Percentiles rank a stretch among this genome's conserved stretches.
These are phyloP conservation scores for Etheostoma perlongum DNA, from an alignment of 2,797 vertebrate genomes.

Conservation along the genomic window DNA sequence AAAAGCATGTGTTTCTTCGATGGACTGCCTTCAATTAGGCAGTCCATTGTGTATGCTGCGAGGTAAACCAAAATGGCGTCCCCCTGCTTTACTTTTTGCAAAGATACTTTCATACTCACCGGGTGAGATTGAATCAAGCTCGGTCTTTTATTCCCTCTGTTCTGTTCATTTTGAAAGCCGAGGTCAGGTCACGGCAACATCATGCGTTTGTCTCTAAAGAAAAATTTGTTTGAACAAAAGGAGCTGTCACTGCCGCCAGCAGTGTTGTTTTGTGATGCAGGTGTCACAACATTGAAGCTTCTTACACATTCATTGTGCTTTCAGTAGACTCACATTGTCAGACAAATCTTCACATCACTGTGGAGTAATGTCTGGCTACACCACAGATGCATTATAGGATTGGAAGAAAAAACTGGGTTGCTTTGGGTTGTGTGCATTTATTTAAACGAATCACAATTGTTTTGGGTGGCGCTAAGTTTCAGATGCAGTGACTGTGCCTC, in stretches of 20 bases:
- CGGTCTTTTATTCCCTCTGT: constrained; percentile 3
- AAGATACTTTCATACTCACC: constrained; percentile 16
- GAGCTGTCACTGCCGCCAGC: neutral
- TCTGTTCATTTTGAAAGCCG: constrained; percentile 21
- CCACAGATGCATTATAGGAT: too few relatives aligned
- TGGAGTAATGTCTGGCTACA: too few relatives aligned
- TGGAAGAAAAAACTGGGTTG: too few relatives aligned
- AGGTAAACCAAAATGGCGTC: constrained; percentile 26
- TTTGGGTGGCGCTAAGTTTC: too few relatives aligned
- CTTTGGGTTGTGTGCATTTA: too few relatives aligned
- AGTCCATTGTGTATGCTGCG: constrained; percentile 1
- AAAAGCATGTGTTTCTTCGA: constrained; percentile 46
- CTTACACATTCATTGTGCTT: constrained; percentile 19
- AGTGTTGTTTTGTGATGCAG: constrained; percentile 12
- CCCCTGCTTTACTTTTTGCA: constrained; percentile 13
- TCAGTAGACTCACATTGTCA: neutral
- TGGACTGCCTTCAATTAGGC: constrained; percentile 32
- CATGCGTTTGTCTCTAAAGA: constrained; percentile 11
- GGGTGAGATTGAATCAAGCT: constrained; percentile 19
- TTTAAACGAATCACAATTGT: too few relatives aligned
- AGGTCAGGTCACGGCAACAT: constrained; percentile 24
- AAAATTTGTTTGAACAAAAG: constrained; percentile 22
- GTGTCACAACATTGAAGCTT: neutral
- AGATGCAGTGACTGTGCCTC: too few relatives aligned
- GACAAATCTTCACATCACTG: too few relatives aligned